These are phyloP conservation scores for Rhipidura dahli DNA, from an alignment of 2,113 vertebrate genomes.

Conservation along the genomic window DNA sequence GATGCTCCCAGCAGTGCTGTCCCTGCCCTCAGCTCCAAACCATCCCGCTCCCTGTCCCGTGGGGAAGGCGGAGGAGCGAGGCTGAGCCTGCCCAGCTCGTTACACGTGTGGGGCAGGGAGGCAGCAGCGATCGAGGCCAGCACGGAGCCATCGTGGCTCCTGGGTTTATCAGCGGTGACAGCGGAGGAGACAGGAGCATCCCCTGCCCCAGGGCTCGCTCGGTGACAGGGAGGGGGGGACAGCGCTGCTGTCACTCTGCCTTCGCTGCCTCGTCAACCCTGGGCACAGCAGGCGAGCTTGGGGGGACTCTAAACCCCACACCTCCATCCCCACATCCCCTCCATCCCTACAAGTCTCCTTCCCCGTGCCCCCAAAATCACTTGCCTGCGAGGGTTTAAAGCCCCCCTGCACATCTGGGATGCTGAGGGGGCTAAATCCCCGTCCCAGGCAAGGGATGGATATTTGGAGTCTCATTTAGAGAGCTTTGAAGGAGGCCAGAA, in stretches of 20 bases:
- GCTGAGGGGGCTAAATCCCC: background rate
- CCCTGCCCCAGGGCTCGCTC: background rate
- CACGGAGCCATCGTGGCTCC: background rate
- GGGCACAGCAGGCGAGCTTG: background rate
- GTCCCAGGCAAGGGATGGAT: accelerated
- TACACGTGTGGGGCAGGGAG: background rate
- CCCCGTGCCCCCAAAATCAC: background rate
- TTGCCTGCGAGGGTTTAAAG: background rate
- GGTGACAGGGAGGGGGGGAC: background rate
- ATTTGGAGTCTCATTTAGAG: background rate
- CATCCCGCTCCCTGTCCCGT: accelerated
- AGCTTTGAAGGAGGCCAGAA: background rate
- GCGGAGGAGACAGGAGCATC: background rate
- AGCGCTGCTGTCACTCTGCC: background rate
- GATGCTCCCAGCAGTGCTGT: background rate
- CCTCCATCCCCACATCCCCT: background rate
- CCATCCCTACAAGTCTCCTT: too few species aligned
- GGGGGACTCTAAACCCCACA: background rate
- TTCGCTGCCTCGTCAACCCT: background rate
- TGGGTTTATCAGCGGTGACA: background rate
- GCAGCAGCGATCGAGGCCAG: background rate
- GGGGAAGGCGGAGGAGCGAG: accelerated
- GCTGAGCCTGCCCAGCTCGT: background rate
- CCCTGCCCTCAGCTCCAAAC: background rate
- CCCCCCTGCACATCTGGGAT: background rate